These are phyloP conservation scores for Sebastes aleutianus DNA, from an alignment of 2,797 vertebrate genomes.

Conservation along the genomic window DNA sequence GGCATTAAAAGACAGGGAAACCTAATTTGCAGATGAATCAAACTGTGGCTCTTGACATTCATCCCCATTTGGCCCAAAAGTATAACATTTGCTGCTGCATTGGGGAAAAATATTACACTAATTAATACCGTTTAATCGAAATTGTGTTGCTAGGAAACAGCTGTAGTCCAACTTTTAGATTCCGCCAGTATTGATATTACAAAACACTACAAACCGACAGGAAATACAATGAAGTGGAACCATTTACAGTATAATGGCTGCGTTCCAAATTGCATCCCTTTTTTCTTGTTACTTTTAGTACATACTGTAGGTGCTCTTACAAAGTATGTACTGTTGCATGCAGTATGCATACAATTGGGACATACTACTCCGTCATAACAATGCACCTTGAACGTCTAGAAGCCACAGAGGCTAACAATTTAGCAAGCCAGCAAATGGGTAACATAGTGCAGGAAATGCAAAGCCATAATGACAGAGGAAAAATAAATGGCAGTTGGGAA, in stretches of 20 bases:
- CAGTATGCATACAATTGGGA: too few relatives aligned
- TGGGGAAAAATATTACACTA: conserved; percentile 5
- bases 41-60: not conserved
- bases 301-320: too few relatives aligned
- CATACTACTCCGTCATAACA: too few relatives aligned
- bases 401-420: too few relatives aligned
- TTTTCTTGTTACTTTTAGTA: too few relatives aligned
- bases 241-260: not conserved
- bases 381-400: too few relatives aligned
- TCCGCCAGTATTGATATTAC: conserved; percentile 5
- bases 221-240: not conserved
- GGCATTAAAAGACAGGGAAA: not conserved
- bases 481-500: too few relatives aligned
- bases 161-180: conserved; percentile 17
- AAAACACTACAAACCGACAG: not conserved
- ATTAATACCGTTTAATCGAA: conserved; percentile 44
- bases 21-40: not conserved
- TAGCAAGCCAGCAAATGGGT: too few relatives aligned
- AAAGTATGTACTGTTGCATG: too few relatives aligned
- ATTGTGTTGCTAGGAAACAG: conserved; percentile 65
- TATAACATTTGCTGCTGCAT: not conserved
- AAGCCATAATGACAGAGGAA: too few relatives aligned
- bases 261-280: too few relatives aligned
- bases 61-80: conserved; percentile 8
- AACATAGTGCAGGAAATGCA: too few relatives aligned